Base-by-base conservation (phyloP, 2,113 vertebrate species). In the Meriones unguiculatus region DNA sequence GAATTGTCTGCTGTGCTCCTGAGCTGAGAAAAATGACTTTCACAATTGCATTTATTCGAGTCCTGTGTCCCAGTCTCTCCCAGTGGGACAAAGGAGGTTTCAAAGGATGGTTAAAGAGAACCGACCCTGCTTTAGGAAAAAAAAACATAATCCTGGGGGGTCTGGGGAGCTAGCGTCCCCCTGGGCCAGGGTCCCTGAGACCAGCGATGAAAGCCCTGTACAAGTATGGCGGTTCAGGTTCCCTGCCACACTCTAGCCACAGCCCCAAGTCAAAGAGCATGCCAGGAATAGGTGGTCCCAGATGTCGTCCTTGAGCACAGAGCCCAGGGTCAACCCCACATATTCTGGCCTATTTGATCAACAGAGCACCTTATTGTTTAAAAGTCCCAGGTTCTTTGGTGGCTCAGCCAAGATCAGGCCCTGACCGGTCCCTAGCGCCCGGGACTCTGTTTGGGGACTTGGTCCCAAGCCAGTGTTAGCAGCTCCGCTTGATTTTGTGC, bases 11-110 rank as follows among this genome's bases (percentile, higher is more conserved):
- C 14, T 65, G 0, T 0, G 91, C 22, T 59, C 81, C 96, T 90
- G 7, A 52, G 89, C 86, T 88, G 41, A 86, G 96, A 95, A 95
- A 94, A 90, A 76, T 28, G 22, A 6, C 97, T 95, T 95, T 96
- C 96, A 88, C 54, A 76, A 92, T 69, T 38, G 0, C 7, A 0
- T 95, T 96, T 96, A 69, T 17, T 80, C 92, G 2, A 2, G 0
- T 90, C 89, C 95, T 91, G 4, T 3, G 0, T 90, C 87, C 89
- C 46, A 14, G 50, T 85, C 86, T 64, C 92, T 89, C 3, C 3
- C 70, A 4, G 5, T 82, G 62, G 89, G 95, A 96, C 88, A 72
- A 93, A 15, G 87, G 70, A 30, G 5, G 4, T n/a, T 2, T 91
- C 24, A 0, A 46, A 46, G 46, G 46, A 52, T 22, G 24, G 0